Evolutionary conservation across 2,797 vertebrate species (phyloP), one percentile per base, ranked within the genome.

Genomic region (Hippoglossus hippoglossus): DNA sequence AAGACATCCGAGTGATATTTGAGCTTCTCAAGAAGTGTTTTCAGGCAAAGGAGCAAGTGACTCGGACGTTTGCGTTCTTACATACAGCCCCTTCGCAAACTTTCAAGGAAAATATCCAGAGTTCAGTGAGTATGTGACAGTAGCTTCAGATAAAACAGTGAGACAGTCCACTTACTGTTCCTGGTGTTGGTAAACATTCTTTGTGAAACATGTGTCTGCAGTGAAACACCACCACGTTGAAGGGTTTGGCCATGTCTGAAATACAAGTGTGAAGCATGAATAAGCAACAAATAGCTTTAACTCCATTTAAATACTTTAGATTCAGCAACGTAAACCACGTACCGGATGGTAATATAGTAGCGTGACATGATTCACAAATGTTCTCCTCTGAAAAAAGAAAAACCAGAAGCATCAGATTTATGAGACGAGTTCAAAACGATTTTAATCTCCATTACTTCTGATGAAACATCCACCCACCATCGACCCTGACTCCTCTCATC

Each of bases 171-270:
- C 97, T 96, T 93, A 98, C 98, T 58, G 93, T 90, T 93, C 94
- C 96, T 46, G 95, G 87, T 22, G 96, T 94, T 0, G 97, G 97
- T 61, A 99, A 95, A 88, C 98, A 99, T 72, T 99, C 98, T 77
- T 97, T 99, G 86, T 99, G 98, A 90, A 99, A 99, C 97, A 99
- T 98, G 67, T 99, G 98, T 79, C 98, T 96, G 93, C 98, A 99
- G 90, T 99, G 96, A 91, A 99, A 99, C 80, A 98, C 95, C n/a
- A 98, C 95, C 83, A 97, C 91, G 0, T 89, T 96, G 92, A 97
- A 98, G 49, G 94, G 85, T 79, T 96, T 97, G 15, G 96, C 96
- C 71, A 96, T 96, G 78, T 99, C 98, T 99, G 87, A 62, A 91
- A 92, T 67, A 88, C 4, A 80, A 18, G 9, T 6, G 15, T 11